These are phyloP conservation scores for Muntiacus reevesi DNA, from an alignment of 2,113 vertebrate species.

Conservation along the genomic window DNA sequence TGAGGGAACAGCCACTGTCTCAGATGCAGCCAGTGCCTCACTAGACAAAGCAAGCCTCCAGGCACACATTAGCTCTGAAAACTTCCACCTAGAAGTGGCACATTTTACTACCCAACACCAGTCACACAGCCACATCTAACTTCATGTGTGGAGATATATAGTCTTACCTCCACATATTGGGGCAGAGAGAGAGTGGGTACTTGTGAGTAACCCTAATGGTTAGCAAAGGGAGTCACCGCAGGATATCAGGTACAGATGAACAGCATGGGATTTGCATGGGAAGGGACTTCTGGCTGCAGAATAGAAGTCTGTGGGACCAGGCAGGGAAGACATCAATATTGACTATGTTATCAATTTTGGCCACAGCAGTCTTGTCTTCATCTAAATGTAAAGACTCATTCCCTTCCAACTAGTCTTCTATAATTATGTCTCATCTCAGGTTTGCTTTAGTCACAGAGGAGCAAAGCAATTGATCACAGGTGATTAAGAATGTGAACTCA, in stretches of 20 bases:
- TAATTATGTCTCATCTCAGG: conserved; percentile 4
- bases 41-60: not conserved
- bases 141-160: not conserved
- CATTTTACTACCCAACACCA: not conserved
- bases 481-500: conserved; percentile 44
- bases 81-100: not conserved
- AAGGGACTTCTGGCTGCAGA: not conserved
- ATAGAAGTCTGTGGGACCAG: not conserved
- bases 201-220: not conserved
- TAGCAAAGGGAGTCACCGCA: not conserved
- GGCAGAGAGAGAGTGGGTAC: not conserved
- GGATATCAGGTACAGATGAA: not conserved
- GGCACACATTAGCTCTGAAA: not conserved
- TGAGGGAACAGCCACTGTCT: not conserved
- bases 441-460: conserved; percentile 21
- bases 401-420: not conserved
- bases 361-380: not conserved
- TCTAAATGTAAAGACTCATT: not conserved
- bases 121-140: not conserved
- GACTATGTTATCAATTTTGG: not conserved
- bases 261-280: not conserved
- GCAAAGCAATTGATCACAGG: conserved; percentile 41
- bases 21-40: not conserved
- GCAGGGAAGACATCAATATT: not conserved
- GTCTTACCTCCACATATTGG: not conserved